A percentile compares a stretch with the other conserved stretches of the same genome.
These are phyloP conservation scores for Suricata suricatta DNA, from an alignment of 2,113 vertebrate genomes.

Conservation along the genomic window DNA sequence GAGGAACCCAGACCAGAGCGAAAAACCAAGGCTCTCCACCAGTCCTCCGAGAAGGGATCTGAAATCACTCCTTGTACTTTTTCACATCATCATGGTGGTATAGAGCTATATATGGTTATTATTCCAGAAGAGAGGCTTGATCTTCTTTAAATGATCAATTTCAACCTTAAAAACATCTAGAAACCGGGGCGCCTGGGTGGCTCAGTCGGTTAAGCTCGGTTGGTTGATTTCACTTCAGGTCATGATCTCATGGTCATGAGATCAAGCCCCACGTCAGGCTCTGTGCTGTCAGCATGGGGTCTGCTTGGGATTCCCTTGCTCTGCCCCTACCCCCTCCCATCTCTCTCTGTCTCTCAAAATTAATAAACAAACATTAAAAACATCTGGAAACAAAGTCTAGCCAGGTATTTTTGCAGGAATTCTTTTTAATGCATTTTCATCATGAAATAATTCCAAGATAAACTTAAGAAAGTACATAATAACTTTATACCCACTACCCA, in stretches of 20 bases:
- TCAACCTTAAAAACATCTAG: not conserved
- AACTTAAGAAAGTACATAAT: not conserved
- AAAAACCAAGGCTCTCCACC: not conserved
- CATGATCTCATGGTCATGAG: no score
- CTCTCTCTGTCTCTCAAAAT: no score
- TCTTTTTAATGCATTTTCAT: not conserved
- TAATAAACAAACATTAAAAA: no score
- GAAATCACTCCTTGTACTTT: not conserved
- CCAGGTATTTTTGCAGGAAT: not conserved
- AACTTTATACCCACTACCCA: no score
- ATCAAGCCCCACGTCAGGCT: no score
- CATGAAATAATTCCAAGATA: not conserved
- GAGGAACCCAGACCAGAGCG: not conserved
- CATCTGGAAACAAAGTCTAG: not conserved
- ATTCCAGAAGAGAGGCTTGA: not conserved
- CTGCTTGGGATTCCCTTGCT: no score
- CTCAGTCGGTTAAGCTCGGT: no score
- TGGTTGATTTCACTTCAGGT: no score
- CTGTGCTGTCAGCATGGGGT: no score
- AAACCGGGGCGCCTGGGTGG: not conserved
- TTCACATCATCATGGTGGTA: fast-evolving
- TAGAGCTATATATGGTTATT: fast-evolving
- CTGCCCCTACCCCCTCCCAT: no score
- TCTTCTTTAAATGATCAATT: not conserved
- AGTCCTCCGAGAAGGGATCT: not conserved